Base-by-base conservation (phyloP, 2,113 vertebrate species). In the Pardalotus punctatus region DNA sequence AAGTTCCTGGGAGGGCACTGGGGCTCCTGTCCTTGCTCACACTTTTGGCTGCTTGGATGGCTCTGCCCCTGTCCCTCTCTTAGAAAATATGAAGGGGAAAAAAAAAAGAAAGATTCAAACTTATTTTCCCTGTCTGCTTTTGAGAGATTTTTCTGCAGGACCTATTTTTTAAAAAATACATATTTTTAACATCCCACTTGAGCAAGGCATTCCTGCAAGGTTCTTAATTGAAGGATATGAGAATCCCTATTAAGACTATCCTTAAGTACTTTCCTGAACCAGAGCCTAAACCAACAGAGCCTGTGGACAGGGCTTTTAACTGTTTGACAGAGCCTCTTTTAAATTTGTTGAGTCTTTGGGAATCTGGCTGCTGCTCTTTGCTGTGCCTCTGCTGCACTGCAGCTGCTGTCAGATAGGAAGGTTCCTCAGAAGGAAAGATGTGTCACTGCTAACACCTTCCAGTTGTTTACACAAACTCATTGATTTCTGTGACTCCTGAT, bases 221-320 rank as follows among this genome's bases (percentile, higher is more conserved):
- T 93, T 83, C 86, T 92, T 86, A 66, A 74, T 93, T 84, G 74
- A 81, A 86, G 90, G 69, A 3, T 60, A 56, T 5, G 72, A 93
- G 85, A 83, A 93, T 86, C 88, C 88, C 82, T 7, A 8, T 93
- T 90, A 92, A 94, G 80, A 67, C 67, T 88, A 1, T 33, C 92
- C 90, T 72, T 81, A 91, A 96, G 90, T 84, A 93, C 80, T 96
- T 95, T 92, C 51, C 86, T 97, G 96, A 96, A 76, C 79, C 19
- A 0, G 16, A 57, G 92, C 96, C 96, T 81, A 90, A 92, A 94
- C 8, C 64, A 96, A 67, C 93, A 95, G 53, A 92, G 51, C 48
- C 56, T 2, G 14, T 1, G 43, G 88, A 81, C 69, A 78, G 86
- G 67, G 65, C 61, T 92, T 96, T 84, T 92, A 88, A 57, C 92